Conservation (phyloP, 2,113 vertebrate species). For the Xyliphius kryptos region DNA sequence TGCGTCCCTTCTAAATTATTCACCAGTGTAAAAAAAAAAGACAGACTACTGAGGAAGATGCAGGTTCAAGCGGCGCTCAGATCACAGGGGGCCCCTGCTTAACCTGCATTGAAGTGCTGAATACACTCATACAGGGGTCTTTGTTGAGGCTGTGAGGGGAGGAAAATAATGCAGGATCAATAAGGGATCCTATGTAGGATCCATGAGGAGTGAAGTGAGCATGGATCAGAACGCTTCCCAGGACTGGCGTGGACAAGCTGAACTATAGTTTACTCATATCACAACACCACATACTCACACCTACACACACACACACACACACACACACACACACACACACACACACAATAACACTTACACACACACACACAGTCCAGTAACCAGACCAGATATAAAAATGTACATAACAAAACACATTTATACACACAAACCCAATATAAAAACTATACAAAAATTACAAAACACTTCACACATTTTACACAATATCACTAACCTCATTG, state of each 20-base stretch:
- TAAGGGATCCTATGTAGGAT: conserved; percentile 53
- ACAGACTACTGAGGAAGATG: conserved; percentile 50
- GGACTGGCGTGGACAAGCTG: conserved; percentile 25
- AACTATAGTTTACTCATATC: background rate
- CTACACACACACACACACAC: background rate
- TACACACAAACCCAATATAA: background rate
- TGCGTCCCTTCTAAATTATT: conserved; percentile 67
- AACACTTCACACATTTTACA: background rate
- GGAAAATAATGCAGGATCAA: conserved; percentile 60
- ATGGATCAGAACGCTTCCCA: conserved; percentile 66
- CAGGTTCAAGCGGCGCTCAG: conserved; percentile 65
- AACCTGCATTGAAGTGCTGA: conserved; percentile 65
- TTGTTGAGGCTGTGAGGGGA: conserved; percentile 1
- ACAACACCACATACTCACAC: conserved; percentile 2
- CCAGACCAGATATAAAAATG: no score
- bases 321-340: background rate
- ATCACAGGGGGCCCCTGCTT: conserved; percentile 68
- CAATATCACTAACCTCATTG: background rate
- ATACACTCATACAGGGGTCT: conserved; percentile 47
- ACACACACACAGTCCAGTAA: background rate
- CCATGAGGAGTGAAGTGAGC: conserved; percentile 51
- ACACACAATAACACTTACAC: background rate
- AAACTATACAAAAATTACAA: background rate
- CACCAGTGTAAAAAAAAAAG: conserved; percentile 44
- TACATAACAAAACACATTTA: no score